A percentile compares a stretch with the other conserved stretches of the same genome.
Conservation (phyloP, 2,888 invertebrate species). For the Caenorhabditis japonica region DNA sequence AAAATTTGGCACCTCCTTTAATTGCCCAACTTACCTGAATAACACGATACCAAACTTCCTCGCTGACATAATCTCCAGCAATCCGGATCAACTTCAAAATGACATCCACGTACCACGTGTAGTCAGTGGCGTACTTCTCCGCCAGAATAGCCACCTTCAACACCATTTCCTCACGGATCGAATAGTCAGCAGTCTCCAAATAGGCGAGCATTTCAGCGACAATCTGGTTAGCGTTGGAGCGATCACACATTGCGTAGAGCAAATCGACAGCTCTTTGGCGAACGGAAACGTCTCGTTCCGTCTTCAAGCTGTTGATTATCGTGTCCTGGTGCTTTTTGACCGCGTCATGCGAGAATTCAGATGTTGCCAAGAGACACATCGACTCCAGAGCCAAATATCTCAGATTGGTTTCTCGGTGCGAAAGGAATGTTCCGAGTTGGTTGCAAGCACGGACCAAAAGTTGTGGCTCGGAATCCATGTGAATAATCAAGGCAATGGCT, state of each 20-base stretch:
- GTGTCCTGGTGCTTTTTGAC: constrained; percentile 99
- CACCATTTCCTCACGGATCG: constrained; percentile 99
- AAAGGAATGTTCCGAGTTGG: constrained; percentile 97
- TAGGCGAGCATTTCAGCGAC: constrained; percentile 99
- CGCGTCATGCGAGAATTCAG: constrained; percentile 99
- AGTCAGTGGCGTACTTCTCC: constrained; percentile 99
- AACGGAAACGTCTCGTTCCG: constrained; percentile 80
- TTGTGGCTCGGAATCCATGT: constrained; percentile 85
- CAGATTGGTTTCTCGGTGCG: constrained; percentile 92
- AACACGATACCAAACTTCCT: constrained; percentile 99
- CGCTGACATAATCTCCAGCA: constrained; percentile 99
- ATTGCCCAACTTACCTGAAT: constrained; percentile 84
- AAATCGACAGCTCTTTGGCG: constrained; percentile 97
- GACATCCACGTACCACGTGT: constrained; percentile 94
- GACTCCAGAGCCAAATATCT: constrained; percentile 96
- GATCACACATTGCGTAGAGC: constrained; percentile 99
- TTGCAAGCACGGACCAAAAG: constrained; percentile 97
- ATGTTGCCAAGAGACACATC: constrained; percentile 98
- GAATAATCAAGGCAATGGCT: constrained; percentile 98
- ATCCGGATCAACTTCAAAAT: constrained; percentile 98
- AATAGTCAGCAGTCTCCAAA: constrained; percentile 98
- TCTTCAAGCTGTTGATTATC: constrained; percentile 95
- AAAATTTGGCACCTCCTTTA: no score
- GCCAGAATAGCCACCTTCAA: constrained; percentile 98
- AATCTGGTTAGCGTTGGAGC: constrained; percentile 98